Base-by-base conservation (phyloP, 2,797 vertebrate genomes). In the Erpetoichthys calabaricus region DNA sequence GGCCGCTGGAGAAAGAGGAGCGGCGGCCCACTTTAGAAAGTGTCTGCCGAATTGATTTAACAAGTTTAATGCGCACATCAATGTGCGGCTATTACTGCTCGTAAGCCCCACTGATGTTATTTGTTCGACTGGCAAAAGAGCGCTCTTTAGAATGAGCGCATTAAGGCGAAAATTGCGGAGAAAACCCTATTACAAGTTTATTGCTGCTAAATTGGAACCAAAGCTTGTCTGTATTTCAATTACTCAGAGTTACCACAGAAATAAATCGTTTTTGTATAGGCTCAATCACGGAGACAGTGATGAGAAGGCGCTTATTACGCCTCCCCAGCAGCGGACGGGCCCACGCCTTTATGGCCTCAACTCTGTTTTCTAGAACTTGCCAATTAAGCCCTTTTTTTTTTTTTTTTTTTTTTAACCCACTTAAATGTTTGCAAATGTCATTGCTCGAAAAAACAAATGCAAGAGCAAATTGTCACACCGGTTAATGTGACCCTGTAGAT, bases 111-210 rank as follows among this genome's bases (percentile, higher is more conserved):
- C 82, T 91, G 88, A 88, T 87, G 89, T 88, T 91, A 91, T 90
- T 91, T 91, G 89, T 90, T 91, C 85, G 71, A 86, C 87, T 89
- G 86, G 86, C 87, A 90, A 90, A 90, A 90, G 89, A 89, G 84
- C 76, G 82, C 85, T 90, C 86, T 89, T 87, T 86, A 88, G 88
- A 90, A 91, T 88, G 86, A 91, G 87, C 89, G 89, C 86, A 91
- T 91, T 91, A 91, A 88, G 86, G 85, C 84, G 87, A 90, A 89
- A 90, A 91, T 88, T 90, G 89, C 86, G 87, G 83, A 90, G 89
- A 91, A 91, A 91, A 90, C 86, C 87, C 89, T 86, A 91, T 91
- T 91, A 91, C 89, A 90, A 89, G 85, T 91, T 91, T 90, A 91
- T 91, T 91, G 89, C 87, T 90, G 85, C 87, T 81, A 91, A 91